Conservation (phyloP, 2,888 invertebrate genomes). For the Eurytoma adleriae region DNA sequence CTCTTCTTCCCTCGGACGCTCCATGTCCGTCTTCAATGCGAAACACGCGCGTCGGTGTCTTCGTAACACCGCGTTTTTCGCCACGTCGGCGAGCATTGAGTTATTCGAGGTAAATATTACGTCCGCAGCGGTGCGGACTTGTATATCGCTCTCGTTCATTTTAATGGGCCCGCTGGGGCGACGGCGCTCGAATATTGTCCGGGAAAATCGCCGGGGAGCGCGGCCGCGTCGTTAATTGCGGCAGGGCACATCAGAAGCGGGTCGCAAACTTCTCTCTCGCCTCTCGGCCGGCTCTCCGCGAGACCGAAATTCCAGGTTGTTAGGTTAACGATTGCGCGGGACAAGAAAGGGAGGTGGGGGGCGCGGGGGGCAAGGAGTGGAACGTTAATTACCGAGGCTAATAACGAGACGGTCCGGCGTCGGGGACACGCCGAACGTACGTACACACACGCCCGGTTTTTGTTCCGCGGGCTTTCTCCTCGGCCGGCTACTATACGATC, state of each 20-base stretch:
- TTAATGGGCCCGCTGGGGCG: too few relatives aligned
- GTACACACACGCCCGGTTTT: conserved; percentile 49
- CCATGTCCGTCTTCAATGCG: background rate
- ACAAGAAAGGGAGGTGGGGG: conserved; percentile 39
- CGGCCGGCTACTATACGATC: background rate
- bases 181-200: too few relatives aligned
- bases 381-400: conserved; percentile 68
- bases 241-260: too few relatives aligned
- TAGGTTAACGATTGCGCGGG: conserved; percentile 66
- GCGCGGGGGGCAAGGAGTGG: conserved; percentile 50
- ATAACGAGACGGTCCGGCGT: conserved; percentile 62
- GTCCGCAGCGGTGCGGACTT: too few relatives aligned
- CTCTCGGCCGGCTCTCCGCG: conserved; percentile 64
- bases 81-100: too few relatives aligned
- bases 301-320: conserved; percentile 67
- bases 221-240: too few relatives aligned
- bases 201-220: too few relatives aligned
- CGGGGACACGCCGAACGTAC: background rate
- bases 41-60: too few relatives aligned
- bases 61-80: too few relatives aligned
- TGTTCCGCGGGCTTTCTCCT: conserved; percentile 45
- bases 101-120: too few relatives aligned
- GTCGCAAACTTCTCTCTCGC: conserved; percentile 27
- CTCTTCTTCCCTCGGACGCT: conserved; percentile 18
- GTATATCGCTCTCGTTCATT: too few relatives aligned